Evolutionary conservation across 1,140 invertebrate species (phyloP).

Genomic region (Camponotus pennsylvanicus): DNA sequence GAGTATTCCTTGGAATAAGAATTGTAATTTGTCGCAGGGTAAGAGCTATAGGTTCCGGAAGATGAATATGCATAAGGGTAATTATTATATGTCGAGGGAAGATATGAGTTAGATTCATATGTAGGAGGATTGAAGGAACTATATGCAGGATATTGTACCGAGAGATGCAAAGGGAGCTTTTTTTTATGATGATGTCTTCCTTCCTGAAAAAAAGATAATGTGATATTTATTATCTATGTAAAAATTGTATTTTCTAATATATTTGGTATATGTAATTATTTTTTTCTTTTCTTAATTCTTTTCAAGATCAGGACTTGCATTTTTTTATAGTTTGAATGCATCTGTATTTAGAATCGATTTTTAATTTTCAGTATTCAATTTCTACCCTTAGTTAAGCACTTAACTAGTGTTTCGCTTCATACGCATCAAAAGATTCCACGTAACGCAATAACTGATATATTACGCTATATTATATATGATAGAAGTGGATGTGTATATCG

Average conservation of each 20-base stretch:
- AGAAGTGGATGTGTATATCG: background rate
- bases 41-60: background rate
- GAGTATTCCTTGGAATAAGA: background rate
- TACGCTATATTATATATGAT: background rate
- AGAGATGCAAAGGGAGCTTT: background rate
- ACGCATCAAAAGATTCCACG: slow-evolving; percentile 50
- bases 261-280: background rate
- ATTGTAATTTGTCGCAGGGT: background rate
- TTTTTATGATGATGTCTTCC: background rate
- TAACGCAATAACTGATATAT: background rate
- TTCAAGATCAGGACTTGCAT: background rate
- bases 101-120: background rate
- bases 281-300: background rate
- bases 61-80: background rate
- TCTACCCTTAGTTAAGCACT: background rate
- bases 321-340: background rate
- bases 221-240: background rate
- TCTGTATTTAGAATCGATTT: background rate
- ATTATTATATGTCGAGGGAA: background rate
- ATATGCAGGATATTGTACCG: background rate
- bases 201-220: slow-evolving; percentile 42
- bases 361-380: slow-evolving; percentile 1
- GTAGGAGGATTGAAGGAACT: background rate
- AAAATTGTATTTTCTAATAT: background rate
- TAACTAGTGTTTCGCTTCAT: background rate